Evolutionary conservation across 2,888 invertebrate genomes (phyloP), one percentile per base, ranked within the genome.

Genomic region (Magallana nippona): DNA sequence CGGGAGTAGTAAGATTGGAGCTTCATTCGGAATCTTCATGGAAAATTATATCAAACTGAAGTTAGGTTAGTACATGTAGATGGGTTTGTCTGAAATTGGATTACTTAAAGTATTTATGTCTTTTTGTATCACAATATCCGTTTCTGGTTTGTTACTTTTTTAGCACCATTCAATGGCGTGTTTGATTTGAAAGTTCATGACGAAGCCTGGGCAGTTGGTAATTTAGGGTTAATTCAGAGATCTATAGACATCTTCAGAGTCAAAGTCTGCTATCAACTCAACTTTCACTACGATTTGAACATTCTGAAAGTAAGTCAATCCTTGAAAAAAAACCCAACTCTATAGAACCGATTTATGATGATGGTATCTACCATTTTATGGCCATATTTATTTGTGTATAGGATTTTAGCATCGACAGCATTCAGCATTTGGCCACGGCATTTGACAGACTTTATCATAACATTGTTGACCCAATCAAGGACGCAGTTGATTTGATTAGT

Each of bases 361-460:
- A 44, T 44, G 44, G 44, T 8, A 44, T 44, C 10, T 44, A 44
- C 0, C 17, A 62, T 10, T 13, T 19, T 22, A 3, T 0, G 13
- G 13, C 27, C 22, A 2, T 63, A 15, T 63, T 1, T 22, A 11
- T 11, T 27, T 22, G 2, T 77, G 84, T 58, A 11, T 82, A 89
- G 89, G 89, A 89, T 19, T 89, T 89, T 84, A 89, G 89, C 44
- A 87, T 89, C 60, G 86, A 89, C 82, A 84, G 85, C 44, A 83
- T 88, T 10, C 81, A 83, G 10, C 88, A 89, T 17, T 22, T 89
- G 44, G 87, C 87, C 0, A 82, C 87, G 15, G 84, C 87, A 15
- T 89, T 87, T 79, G 89, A 89, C 83, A 88, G 85, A 79, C 83
- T 89, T 1, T 80, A 87, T 11, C 87, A 71, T 1, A 87, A 87